These are phyloP conservation scores for Trichogramma dendrolimi DNA, from an alignment of 2,888 invertebrate genomes.

Conservation along the genomic window DNA sequence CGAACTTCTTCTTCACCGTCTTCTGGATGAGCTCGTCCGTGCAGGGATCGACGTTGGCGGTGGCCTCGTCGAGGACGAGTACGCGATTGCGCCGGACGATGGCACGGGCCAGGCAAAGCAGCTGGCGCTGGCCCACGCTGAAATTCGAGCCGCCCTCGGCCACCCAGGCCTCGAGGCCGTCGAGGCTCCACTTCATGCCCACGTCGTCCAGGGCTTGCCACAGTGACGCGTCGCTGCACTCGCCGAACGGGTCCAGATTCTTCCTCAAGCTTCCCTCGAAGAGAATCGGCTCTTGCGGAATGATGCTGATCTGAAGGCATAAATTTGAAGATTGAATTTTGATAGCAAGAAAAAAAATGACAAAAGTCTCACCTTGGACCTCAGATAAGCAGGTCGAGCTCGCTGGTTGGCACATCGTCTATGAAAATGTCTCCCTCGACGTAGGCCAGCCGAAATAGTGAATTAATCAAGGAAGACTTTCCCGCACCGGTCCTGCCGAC, in stretches of 20 bases:
- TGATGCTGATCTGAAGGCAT: conserved; percentile 55
- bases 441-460: conserved; percentile 65
- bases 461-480: conserved; percentile 67
- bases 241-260: conserved; percentile 67
- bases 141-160: conserved; percentile 78
- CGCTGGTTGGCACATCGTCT: conserved; percentile 61
- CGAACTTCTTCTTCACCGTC: conserved; percentile 56
- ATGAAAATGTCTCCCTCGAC: conserved; percentile 65
- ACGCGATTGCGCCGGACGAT: conserved; percentile 81
- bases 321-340: background rate
- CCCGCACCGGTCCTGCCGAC: conserved; percentile 65
- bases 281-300: conserved; percentile 59
- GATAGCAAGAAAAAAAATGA: background rate
- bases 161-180: conserved; percentile 65
- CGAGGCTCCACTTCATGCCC: conserved; percentile 66
- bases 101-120: conserved; percentile 84
- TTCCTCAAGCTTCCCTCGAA: conserved; percentile 57
- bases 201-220: conserved; percentile 62
- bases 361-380: conserved; percentile 49
- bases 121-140: conserved; percentile 87
- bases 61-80: conserved; percentile 86
- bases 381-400: conserved; percentile 59
- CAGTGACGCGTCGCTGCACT: conserved; percentile 51
- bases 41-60: conserved; percentile 89
- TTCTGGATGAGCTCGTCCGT: conserved; percentile 58